Evolutionary conservation across 2,113 vertebrate species (phyloP), one percentile per base, ranked within the genome.

Genomic region (Xyrauchen texanus): DNA sequence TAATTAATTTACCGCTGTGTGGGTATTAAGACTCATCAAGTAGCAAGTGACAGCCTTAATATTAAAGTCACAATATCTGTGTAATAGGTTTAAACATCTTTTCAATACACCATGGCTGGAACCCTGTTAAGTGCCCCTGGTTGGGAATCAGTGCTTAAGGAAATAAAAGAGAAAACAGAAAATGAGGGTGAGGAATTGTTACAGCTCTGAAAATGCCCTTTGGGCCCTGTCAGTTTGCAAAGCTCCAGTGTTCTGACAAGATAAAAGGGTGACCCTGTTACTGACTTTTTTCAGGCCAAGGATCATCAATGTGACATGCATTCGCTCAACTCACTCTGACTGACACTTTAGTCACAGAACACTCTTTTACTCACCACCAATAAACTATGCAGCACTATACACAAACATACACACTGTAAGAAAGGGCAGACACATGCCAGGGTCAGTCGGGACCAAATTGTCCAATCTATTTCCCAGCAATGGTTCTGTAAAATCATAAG

Each of bases 291-390:
- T 71, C 78, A 55, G 63, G 45, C 71, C 6, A 61, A 86, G 84
- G 82, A 78, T 90, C 88, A 92, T 92, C 81, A 80, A 92, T 90
- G 91, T 92, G 91, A 93, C 91, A 83, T 47, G 83, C 82, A 84
- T 92, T 90, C 86, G 60, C 60, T 45, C 51, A 64, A n/a, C n/a
- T 74, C 13, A 34, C 64, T 68, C 47, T 73, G 68, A 80, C 9
- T 77, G 64, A 15, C 61, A 60, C 60, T 63, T 34, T 44, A 51
- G 63, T 60, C 52, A 73, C 61, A 42, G 4, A 21, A 75, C 61
- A 68, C 62, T 72, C 11, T 65, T 61, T 70, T 21, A 68, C 46
- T 64, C 34, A 53, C 34, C 60, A 44, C 53, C 69, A 34, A 53
- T 52, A 53, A 72, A 51, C 52, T 62, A 45, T 45, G 57, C 52